Percentiles rank a stretch among this genome's conserved stretches.
Evolutionary conservation across 2,113 vertebrate genomes (phyloP).

Genomic region (Uria lomvia): DNA sequence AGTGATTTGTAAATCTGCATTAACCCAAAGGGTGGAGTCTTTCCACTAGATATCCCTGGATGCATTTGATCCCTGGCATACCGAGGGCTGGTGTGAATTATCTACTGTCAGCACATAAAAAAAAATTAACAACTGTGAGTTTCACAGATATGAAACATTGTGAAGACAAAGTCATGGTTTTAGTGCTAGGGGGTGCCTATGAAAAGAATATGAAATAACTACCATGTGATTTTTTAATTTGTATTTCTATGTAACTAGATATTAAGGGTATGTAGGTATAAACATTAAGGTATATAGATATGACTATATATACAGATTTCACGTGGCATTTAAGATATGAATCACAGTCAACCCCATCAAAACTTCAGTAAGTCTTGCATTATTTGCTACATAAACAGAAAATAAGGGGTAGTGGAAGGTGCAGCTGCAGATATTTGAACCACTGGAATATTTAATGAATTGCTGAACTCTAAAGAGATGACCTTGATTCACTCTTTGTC

Average conservation of each 20-base stretch:
- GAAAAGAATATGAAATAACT: neutral
- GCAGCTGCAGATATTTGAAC: neutral
- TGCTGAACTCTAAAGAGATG: neutral
- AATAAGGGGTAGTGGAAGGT: neutral
- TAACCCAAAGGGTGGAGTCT: neutral
- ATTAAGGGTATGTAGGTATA: neutral
- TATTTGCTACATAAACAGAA: neutral
- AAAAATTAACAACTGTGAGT: neutral
- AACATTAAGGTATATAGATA: neutral
- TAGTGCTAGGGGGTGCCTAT: neutral
- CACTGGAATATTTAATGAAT: neutral
- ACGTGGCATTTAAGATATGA: neutral
- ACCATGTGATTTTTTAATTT: neutral
- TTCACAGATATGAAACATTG: neutral
- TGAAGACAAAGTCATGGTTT: neutral
- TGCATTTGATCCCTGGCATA: neutral
- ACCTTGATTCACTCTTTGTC: neutral
- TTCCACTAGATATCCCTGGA: neutral
- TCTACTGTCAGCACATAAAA: neutral
- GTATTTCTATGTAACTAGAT: neutral
- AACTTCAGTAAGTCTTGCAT: neutral
- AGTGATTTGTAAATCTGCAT: neutral
- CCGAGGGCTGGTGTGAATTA: neutral
- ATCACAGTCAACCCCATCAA: neutral
- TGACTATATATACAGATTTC: neutral